Conservation (phyloP, 2,888 invertebrate genomes). For the Ormyrus thymus region DNA sequence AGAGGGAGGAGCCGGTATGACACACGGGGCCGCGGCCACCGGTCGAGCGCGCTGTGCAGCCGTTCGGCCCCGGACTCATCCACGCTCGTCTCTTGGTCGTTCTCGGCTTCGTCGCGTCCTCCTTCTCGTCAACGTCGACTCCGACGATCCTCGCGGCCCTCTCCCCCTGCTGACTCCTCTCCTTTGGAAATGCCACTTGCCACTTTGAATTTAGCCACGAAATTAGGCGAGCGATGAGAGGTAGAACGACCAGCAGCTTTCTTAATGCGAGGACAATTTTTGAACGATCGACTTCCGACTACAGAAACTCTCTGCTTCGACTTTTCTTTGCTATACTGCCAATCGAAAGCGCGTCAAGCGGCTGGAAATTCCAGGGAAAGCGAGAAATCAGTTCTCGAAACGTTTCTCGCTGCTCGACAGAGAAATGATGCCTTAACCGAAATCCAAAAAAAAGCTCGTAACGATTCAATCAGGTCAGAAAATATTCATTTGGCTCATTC, state of each 20-base stretch:
- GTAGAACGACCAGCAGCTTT: constrained; percentile 21
- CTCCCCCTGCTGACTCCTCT: too few species aligned
- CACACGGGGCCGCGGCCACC: constrained; percentile 76
- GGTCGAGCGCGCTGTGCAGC: constrained; percentile 73
- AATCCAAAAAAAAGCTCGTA: constrained; percentile 39
- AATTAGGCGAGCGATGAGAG: constrained; percentile 31
- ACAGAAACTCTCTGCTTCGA: constrained; percentile 54
- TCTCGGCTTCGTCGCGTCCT: not conserved
- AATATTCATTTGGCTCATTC: constrained; percentile 21
- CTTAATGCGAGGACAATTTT: constrained; percentile 49
- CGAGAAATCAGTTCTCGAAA: constrained; percentile 16
- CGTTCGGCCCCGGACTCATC: constrained; percentile 67
- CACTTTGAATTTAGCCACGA: not conserved
- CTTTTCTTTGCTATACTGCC: constrained; percentile 64
- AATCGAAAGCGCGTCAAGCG: constrained; percentile 59
- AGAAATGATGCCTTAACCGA: constrained; percentile 67
- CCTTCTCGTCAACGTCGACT: constrained; percentile 3
- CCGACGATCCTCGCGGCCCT: not conserved
- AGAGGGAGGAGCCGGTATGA: constrained; percentile 85
- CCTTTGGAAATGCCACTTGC: too few species aligned
- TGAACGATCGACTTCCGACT: constrained; percentile 33
- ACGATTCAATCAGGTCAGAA: constrained; percentile 44
- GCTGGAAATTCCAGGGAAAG: constrained; percentile 46
- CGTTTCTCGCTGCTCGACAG: constrained; percentile 49
- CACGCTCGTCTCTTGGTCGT: constrained; percentile 43